phyloP scores from a whole-genome alignment of 2,113 vertebrate species.

The Cyanoramphus novaezelandiae region DNA sequence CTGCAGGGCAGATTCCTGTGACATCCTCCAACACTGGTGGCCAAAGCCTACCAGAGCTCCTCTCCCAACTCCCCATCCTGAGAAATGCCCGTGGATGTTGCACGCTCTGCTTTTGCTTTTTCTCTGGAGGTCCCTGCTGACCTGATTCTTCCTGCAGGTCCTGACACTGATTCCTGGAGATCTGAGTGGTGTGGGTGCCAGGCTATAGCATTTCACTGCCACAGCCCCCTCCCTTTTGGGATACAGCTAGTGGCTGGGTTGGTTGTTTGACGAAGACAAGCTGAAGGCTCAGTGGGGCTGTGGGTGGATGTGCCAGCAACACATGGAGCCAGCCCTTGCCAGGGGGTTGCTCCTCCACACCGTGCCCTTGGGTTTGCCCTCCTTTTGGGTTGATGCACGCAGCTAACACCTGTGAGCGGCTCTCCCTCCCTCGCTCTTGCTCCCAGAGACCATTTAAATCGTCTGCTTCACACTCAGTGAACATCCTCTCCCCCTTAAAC shows the following conservation, averaged over 20 bases:
- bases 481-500: not conserved
- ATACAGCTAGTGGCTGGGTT: not conserved
- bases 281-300: not conserved
- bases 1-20: not conserved
- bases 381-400: not conserved
- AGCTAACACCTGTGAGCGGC: not conserved
- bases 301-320: not conserved
- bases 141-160: not conserved
- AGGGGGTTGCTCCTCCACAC: not conserved
- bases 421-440: not conserved
- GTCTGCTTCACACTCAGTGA: not conserved
- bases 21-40: not conserved
- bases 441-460: not conserved
- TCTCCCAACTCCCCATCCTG: not conserved
- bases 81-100: rapidly evolving
- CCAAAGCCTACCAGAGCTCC: not conserved
- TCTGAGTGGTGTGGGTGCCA: not conserved
- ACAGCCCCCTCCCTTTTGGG: not conserved
- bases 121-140: not conserved
- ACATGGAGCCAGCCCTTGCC: not conserved
- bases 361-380: not conserved
- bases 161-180: not conserved
- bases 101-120: not conserved
- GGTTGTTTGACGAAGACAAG: not conserved
- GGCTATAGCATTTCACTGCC: not conserved